Percentiles rank a stretch among this genome's conserved stretches.
These are phyloP conservation scores for Drosophila ironensis DNA, from an alignment of 1,140 invertebrate species.

Conservation along the genomic window DNA sequence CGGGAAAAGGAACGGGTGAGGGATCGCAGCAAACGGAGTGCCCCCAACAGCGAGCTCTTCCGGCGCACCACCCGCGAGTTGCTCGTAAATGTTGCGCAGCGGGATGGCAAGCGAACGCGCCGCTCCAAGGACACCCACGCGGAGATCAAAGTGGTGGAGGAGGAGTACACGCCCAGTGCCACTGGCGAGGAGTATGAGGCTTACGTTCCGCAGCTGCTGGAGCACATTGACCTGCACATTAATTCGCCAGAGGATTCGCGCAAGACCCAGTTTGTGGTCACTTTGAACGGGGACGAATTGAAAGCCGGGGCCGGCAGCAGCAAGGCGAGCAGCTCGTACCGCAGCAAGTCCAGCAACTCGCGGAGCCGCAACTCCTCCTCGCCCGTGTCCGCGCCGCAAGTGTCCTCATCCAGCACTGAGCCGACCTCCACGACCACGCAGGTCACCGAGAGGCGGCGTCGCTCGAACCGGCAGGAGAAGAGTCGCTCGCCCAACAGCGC, in stretches of 20 bases:
- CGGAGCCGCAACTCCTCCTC: slow-evolving; percentile 34
- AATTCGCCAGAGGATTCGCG: slow-evolving; percentile 50
- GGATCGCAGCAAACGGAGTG: slow-evolving; percentile 13
- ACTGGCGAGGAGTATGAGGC: slow-evolving; percentile 19
- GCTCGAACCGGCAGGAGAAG: slow-evolving; percentile 29
- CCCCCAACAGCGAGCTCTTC: slow-evolving; percentile 50
- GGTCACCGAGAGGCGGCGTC: slow-evolving; percentile 34
- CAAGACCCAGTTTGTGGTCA: slow-evolving; percentile 85
- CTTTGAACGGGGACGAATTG: slow-evolving; percentile 85
- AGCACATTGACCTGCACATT: slow-evolving; percentile 53
- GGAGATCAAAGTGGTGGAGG: slow-evolving; percentile 47
- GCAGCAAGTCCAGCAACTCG: slow-evolving; percentile 28
- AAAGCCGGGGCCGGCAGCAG: slow-evolving; percentile 13
- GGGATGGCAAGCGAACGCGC: slow-evolving; percentile 36
- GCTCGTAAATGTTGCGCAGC: slow-evolving; percentile 63
- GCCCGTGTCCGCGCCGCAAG: slow-evolving; percentile 45
- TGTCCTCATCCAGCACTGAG: slow-evolving; percentile 65
- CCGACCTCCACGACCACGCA: slow-evolving; percentile 57
- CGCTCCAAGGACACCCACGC: slow-evolving; percentile 18
- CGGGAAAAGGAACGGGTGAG: background rate
- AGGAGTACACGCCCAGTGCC: slow-evolving; percentile 55
- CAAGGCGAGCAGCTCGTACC: slow-evolving; percentile 15
- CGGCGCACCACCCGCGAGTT: slow-evolving; percentile 64
- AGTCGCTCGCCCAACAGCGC: slow-evolving; percentile 57
- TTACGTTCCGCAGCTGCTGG: slow-evolving; percentile 58